Conservation (phyloP, 2,797 vertebrate species). For the Hippocampus kuda region DNA sequence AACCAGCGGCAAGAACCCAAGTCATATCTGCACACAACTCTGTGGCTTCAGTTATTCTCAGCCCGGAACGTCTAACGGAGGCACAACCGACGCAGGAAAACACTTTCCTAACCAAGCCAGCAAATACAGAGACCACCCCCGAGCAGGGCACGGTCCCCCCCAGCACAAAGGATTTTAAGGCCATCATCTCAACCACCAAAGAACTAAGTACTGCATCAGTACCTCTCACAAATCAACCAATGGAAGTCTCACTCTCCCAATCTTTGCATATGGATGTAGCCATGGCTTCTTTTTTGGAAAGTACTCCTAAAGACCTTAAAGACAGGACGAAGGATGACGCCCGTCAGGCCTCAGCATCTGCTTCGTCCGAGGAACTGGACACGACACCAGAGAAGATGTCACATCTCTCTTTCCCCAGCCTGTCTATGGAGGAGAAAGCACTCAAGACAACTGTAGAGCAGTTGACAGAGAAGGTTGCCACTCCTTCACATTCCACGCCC, state of each 20-base stretch:
- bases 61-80: slow-evolving; percentile 38
- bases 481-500: slow-evolving; percentile 44
- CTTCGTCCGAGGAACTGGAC: slow-evolving; percentile 54
- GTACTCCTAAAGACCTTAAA: slow-evolving; percentile 46
- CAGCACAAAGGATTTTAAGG: slow-evolving; percentile 65
- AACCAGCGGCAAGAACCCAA: slow-evolving; percentile 48
- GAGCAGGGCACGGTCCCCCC: slow-evolving; percentile 45
- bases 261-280: slow-evolving; percentile 42
- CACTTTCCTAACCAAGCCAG: slow-evolving; percentile 49
- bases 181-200: slow-evolving; percentile 70
- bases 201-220: slow-evolving; percentile 60
- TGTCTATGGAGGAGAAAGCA: slow-evolving; percentile 68
- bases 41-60: slow-evolving; percentile 33
- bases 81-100: slow-evolving; percentile 43
- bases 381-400: slow-evolving; percentile 57
- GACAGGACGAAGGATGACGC: slow-evolving; percentile 43
- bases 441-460: slow-evolving; percentile 65
- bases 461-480: slow-evolving; percentile 58
- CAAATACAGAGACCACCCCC: slow-evolving; percentile 49
- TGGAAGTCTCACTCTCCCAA: slow-evolving; percentile 58
- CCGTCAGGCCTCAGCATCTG: slow-evolving; percentile 42
- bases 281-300: slow-evolving; percentile 41
- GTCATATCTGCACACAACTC: slow-evolving; percentile 38
- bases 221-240: slow-evolving; percentile 60
- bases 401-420: slow-evolving; percentile 58